Percentiles rank a stretch among this genome's conserved stretches.
phyloP scores from a whole-genome alignment of 2,888 invertebrate species.

The Helleia helle region DNA sequence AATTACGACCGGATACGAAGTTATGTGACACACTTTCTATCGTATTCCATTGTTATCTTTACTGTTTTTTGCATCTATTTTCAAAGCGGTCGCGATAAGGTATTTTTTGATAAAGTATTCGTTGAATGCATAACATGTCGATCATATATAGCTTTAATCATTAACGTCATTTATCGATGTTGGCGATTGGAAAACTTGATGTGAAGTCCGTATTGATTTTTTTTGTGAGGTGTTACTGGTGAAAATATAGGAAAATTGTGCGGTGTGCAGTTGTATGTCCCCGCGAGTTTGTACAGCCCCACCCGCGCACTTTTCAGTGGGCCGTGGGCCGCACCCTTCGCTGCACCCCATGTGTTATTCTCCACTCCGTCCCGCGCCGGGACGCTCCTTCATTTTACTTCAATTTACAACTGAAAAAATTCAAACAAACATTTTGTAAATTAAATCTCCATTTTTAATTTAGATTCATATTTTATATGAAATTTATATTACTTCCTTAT shows the following conservation, averaged over 20 bases:
- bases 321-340: slow-evolving; percentile 65
- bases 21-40: slow-evolving; percentile 68
- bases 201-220: slow-evolving; percentile 4
- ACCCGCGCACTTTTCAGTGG: slow-evolving; percentile 73
- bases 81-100: neutral
- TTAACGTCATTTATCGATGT: neutral
- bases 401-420: slow-evolving; percentile 72
- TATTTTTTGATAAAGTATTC: neutral
- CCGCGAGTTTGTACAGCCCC: slow-evolving; percentile 75
- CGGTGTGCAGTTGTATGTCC: slow-evolving; percentile 45
- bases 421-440: slow-evolving; percentile 61
- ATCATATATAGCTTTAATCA: neutral
- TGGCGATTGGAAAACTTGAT: neutral
- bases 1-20: slow-evolving; percentile 65
- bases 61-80: slow-evolving; percentile 36
- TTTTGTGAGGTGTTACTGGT: slow-evolving; percentile 16
- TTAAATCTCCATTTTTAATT: slow-evolving; percentile 32
- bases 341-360: slow-evolving; percentile 56
- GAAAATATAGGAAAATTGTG: slow-evolving; percentile 31
- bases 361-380: slow-evolving; percentile 60
- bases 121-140: neutral
- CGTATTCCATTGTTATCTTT: slow-evolving; percentile 49
- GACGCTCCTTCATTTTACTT: slow-evolving; percentile 73
- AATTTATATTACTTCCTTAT: neutral
- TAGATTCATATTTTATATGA: slow-evolving; percentile 26